phyloP scores from a whole-genome alignment of 2,797 vertebrate species.

The Chelidonichthys spinosus region DNA sequence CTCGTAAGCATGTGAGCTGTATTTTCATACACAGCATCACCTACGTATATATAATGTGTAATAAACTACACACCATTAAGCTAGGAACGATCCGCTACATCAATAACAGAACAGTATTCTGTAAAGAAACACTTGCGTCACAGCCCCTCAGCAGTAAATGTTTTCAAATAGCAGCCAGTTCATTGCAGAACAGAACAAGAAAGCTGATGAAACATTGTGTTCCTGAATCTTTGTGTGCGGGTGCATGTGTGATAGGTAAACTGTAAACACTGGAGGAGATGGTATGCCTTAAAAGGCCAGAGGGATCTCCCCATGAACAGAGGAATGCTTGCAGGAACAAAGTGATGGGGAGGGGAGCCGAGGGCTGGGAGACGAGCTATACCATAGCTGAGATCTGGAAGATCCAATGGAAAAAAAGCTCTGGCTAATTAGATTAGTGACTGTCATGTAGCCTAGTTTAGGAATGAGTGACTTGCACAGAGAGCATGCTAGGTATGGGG shows the following conservation, averaged over 20 bases:
- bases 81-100: not conserved
- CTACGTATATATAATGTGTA: not conserved
- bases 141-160: slow-evolving; percentile 33
- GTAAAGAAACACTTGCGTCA: slow-evolving; percentile 9
- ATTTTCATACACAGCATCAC: slow-evolving; percentile 3
- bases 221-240: slow-evolving; percentile 42
- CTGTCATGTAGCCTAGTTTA: slow-evolving; percentile 52
- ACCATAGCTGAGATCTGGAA: slow-evolving; percentile 61
- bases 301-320: slow-evolving; percentile 80
- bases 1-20: slow-evolving; percentile 1
- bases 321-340: slow-evolving; percentile 78
- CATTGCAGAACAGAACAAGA: slow-evolving; percentile 46
- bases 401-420: slow-evolving; percentile 72
- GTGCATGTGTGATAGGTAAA: slow-evolving; percentile 74
- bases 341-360: slow-evolving; percentile 48
- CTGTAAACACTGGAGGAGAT: slow-evolving; percentile 80
- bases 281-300: slow-evolving; percentile 85
- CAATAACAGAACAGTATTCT: not conserved
- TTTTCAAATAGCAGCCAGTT: slow-evolving; percentile 47
- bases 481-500: not conserved
- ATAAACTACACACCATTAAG: not conserved
- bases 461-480: slow-evolving; percentile 40
- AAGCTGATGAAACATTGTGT: slow-evolving; percentile 62
- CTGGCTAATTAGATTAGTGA: slow-evolving; percentile 58
- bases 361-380: slow-evolving; percentile 49